phyloP scores from a whole-genome alignment of 2,113 vertebrate species.

The Sinocyclocheilus anshuiensis region DNA sequence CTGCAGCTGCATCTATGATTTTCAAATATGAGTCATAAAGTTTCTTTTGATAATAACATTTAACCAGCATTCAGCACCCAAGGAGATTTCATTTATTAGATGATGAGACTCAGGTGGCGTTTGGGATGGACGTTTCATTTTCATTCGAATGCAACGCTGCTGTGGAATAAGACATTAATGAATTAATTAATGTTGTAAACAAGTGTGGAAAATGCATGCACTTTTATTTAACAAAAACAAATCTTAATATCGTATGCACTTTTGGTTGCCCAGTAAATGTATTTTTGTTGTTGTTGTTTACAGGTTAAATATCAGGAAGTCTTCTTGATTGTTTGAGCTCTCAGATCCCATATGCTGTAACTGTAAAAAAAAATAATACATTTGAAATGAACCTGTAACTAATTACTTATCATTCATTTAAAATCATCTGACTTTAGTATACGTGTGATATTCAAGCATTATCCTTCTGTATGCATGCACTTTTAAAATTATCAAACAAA shows the following conservation, averaged over 20 bases:
- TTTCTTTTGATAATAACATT: constrained; percentile 8
- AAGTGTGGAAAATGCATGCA: neutral
- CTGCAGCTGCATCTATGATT: neutral
- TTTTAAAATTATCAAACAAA: too few species aligned
- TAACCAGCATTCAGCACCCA: constrained; percentile 9
- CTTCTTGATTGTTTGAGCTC: too few species aligned
- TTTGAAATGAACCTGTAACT: neutral
- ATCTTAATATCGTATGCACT: too few species aligned
- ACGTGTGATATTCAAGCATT: too few species aligned
- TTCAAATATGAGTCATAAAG: constrained; percentile 8
- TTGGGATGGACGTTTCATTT: neutral
- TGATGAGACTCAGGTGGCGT: neutral
- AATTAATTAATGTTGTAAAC: neutral
- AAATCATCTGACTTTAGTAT: neutral
- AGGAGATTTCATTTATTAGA: neutral
- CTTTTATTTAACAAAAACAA: too few species aligned
- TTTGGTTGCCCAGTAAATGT: too few species aligned
- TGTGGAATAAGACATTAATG: neutral
- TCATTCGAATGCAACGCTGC: neutral
- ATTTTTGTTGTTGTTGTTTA: neutral
- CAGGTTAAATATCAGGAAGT: neutral
- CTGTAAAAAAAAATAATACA: neutral
- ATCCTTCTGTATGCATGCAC: too few species aligned
- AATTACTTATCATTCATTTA: neutral
- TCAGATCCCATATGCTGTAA: neutral